These are phyloP conservation scores for Zaprionus taronus DNA, from an alignment of 1,140 invertebrate species.

Conservation along the genomic window DNA sequence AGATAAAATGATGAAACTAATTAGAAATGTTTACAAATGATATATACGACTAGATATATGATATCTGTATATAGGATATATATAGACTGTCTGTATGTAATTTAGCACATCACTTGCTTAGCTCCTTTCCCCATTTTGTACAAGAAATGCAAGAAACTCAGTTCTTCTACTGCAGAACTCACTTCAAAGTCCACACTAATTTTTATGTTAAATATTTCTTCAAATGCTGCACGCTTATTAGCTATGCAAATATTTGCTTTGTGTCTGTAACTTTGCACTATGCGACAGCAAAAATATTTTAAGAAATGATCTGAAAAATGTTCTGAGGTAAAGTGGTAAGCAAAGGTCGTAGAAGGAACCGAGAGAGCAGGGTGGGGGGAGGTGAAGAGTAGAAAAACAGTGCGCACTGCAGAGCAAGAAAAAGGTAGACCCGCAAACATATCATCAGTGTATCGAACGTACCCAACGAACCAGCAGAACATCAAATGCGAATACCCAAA, in stretches of 20 bases:
- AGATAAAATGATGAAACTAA: not conserved
- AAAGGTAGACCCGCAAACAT: not conserved
- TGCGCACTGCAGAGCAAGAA: not conserved
- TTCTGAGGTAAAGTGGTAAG: not conserved
- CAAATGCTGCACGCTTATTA: conserved; percentile 26
- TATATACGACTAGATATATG: not conserved
- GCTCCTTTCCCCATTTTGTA: not conserved
- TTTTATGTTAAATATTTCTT: conserved; percentile 25
- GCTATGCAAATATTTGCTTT: conserved; percentile 53
- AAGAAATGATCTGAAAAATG: conserved; percentile 34
- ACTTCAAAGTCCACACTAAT: conserved; percentile 9
- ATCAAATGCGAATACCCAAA: conserved; percentile 45
- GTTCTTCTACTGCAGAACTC: not conserved
- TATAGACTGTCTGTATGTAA: not conserved
- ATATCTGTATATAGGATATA: not conserved
- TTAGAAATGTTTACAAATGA: not conserved
- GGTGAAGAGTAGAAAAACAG: not conserved
- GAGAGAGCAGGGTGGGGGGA: not conserved
- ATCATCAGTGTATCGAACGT: conserved; percentile 18
- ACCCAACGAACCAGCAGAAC: conserved; percentile 41
- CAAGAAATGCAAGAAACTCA: not conserved
- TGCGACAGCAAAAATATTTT: conserved; percentile 49
- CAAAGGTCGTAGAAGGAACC: not conserved
- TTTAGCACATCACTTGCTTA: not conserved
- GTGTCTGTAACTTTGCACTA: conserved; percentile 40